phyloP scores from a whole-genome alignment of 2,797 vertebrate species.

The Microcaecilia unicolor region DNA sequence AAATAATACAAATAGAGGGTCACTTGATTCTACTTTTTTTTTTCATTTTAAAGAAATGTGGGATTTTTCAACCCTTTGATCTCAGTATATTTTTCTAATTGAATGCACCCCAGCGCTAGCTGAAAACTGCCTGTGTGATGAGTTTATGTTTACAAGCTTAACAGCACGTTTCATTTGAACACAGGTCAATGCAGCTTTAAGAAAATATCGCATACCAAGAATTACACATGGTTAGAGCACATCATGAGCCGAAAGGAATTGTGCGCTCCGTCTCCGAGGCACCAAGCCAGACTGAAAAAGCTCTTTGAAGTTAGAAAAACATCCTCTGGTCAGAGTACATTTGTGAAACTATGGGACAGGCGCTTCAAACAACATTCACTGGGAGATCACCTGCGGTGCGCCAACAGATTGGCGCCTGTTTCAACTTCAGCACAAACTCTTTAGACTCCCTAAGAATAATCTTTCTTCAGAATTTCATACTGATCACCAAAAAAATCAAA shows the following conservation, averaged over 20 bases:
- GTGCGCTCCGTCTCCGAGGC: slow-evolving; percentile 29
- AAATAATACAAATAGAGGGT: too few relatives aligned
- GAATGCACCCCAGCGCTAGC: slow-evolving; percentile 18
- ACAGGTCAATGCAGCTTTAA: slow-evolving; percentile 29
- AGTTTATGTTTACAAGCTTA: slow-evolving; percentile 33
- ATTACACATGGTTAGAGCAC: slow-evolving; percentile 25
- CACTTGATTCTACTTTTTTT: too few relatives aligned
- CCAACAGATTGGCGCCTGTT: slow-evolving; percentile 20
- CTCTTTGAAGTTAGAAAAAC: slow-evolving; percentile 45
- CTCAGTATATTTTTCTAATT: too few relatives aligned
- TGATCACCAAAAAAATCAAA: too few relatives aligned
- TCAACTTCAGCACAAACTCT: slow-evolving; percentile 9
- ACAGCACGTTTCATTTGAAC: slow-evolving; percentile 26
- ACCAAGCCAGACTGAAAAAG: slow-evolving; percentile 17
- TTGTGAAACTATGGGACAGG: slow-evolving; percentile 33
- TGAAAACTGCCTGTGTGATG: slow-evolving; percentile 20
- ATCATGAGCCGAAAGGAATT: slow-evolving; percentile 21
- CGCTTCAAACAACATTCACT: slow-evolving; percentile 47
- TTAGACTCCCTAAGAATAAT: background rate
- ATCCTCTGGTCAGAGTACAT: slow-evolving; percentile 36
- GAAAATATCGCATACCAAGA: slow-evolving; percentile 27
- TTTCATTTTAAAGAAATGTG: too few relatives aligned
- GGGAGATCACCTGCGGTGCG: slow-evolving; percentile 27
- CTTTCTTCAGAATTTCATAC: background rate
- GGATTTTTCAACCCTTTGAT: too few relatives aligned